These are phyloP conservation scores for Blastomussa wellsi DNA, from an alignment of 92 coral and sea anemone genomes.

Conservation along the genomic window DNA sequence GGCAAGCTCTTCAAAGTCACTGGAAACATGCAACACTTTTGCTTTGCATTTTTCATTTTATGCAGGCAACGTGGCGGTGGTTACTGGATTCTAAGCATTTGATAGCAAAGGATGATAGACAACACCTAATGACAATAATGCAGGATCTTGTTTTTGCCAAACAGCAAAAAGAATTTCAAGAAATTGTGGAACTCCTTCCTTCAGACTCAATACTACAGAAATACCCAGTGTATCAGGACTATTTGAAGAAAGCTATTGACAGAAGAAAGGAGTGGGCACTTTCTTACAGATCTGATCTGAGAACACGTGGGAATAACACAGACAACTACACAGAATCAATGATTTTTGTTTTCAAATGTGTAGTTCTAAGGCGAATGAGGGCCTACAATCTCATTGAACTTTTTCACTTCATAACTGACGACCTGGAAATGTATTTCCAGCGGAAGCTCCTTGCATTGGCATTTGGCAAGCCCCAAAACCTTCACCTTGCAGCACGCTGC, in stretches of 20 bases:
- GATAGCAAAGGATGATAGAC: slow-evolving; percentile 48
- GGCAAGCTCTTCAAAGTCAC: slow-evolving; percentile 32
- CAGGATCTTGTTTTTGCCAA: slow-evolving; percentile 58
- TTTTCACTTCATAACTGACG: slow-evolving; percentile 54
- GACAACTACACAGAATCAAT: slow-evolving; percentile 69
- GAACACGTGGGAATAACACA: slow-evolving; percentile 72
- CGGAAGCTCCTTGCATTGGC: slow-evolving; percentile 53
- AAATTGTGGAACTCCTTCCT: slow-evolving; percentile 3
- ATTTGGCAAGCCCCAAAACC: slow-evolving; percentile 45
- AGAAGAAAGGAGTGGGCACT: slow-evolving; percentile 57
- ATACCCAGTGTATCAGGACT: slow-evolving; percentile 36
- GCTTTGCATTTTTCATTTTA: slow-evolving; percentile 57
- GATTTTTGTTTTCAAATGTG: slow-evolving; percentile 57
- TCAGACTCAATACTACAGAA: slow-evolving; percentile 41
- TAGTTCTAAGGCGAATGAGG: slow-evolving; percentile 41
- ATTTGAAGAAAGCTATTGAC: slow-evolving; percentile 35
- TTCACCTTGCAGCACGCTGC: slow-evolving; percentile 54
- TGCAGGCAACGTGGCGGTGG: slow-evolving; percentile 70
- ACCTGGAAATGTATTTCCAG: slow-evolving; percentile 57
- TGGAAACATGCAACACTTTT: slow-evolving; percentile 54
- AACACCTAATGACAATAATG: slow-evolving; percentile 45
- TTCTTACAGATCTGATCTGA: slow-evolving; percentile 21
- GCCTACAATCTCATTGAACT: slow-evolving; percentile 60
- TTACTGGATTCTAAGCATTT: slow-evolving; percentile 53
- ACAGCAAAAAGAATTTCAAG: slow-evolving; percentile 36